Conservation (phyloP, 2,888 invertebrate genomes). For the Liodrosophila aerea region DNA sequence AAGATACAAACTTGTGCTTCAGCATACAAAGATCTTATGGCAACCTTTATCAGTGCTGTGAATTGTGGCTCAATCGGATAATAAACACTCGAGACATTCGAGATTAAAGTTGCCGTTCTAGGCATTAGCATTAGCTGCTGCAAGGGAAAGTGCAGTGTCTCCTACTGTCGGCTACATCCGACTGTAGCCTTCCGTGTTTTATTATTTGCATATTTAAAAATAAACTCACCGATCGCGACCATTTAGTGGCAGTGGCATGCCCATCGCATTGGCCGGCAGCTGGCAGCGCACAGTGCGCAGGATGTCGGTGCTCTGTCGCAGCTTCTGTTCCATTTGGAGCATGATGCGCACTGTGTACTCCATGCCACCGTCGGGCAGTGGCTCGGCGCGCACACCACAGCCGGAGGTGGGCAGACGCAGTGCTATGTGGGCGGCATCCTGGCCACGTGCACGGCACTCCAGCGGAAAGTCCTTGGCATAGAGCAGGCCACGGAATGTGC, state of each 20-base stretch:
- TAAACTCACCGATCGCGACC: conserved; percentile 54
- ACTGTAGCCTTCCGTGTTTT: no score
- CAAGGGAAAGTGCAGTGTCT: no score
- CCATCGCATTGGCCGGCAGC: conserved; percentile 79
- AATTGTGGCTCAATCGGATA: no score
- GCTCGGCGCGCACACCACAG: conserved; percentile 87
- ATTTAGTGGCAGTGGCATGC: conserved; percentile 68
- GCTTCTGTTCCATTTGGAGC: conserved; percentile 89
- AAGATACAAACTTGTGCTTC: no score
- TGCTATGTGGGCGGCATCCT: conserved; percentile 65
- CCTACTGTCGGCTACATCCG: no score
- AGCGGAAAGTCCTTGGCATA: conserved; percentile 90
- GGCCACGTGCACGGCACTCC: conserved; percentile 87
- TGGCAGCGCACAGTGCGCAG: conserved; percentile 86
- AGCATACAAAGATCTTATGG: no score
- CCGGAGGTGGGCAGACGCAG: conserved; percentile 82
- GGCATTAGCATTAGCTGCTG: no score
- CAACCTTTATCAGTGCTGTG: no score
- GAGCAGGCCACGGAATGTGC: conserved; percentile 87
- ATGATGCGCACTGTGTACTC: conserved; percentile 87
- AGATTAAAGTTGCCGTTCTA: no score
- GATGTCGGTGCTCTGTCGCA: conserved; percentile 89
- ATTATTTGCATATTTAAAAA: no score
- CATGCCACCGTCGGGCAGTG: conserved; percentile 83
- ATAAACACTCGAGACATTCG: no score